Percentiles rank a stretch among this genome's conserved stretches.
phyloP scores from a whole-genome alignment of 2,888 invertebrate species.

The Sarcophaga subvicina region DNA sequence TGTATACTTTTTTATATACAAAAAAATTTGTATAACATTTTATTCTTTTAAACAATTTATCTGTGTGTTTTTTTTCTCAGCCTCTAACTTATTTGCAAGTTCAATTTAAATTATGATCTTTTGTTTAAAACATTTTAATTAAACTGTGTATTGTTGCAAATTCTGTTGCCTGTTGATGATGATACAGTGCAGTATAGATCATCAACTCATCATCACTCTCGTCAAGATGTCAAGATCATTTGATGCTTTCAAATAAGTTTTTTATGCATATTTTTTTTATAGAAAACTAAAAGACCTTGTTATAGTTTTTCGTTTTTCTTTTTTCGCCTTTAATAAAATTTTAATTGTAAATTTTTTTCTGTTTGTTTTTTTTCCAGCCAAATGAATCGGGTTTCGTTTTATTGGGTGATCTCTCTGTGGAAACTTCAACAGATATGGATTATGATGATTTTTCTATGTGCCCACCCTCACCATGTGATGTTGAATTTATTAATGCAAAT shows the following conservation, averaged over 20 bases:
- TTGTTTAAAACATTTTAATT: conserved; percentile 48
- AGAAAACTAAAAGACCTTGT: conserved; percentile 32
- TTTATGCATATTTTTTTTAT: conserved; percentile 32
- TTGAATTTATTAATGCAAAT: conserved; percentile 93
- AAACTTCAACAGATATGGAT: conserved; percentile 85
- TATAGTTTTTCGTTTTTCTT: conserved; percentile 11
- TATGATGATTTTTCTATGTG: conserved; percentile 84
- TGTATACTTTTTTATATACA: too few species aligned
- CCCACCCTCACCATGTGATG: conserved; percentile 91
- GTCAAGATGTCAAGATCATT: conserved; percentile 57
- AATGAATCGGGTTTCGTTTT: conserved; percentile 86
- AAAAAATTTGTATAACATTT: background rate
- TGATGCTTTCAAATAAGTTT: conserved; percentile 29
- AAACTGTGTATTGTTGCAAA: conserved; percentile 20
- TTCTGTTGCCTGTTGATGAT: background rate
- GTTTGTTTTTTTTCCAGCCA: conserved; percentile 82
- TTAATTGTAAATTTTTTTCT: conserved; percentile 15
- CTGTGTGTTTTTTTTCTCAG: background rate
- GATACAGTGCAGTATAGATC: conserved; percentile 14
- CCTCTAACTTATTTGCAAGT: conserved; percentile 12
- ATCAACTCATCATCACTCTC: conserved; percentile 22
- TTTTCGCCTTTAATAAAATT: conserved; percentile 47
- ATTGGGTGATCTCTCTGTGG: conserved; percentile 84
- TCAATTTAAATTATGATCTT: conserved; percentile 35
- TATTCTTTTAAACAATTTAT: conserved; percentile 14